A percentile compares a stretch with the other conserved stretches of the same genome.
phyloP scores from a whole-genome alignment of 1,140 invertebrate genomes.

The Hycleus phaleratus region DNA sequence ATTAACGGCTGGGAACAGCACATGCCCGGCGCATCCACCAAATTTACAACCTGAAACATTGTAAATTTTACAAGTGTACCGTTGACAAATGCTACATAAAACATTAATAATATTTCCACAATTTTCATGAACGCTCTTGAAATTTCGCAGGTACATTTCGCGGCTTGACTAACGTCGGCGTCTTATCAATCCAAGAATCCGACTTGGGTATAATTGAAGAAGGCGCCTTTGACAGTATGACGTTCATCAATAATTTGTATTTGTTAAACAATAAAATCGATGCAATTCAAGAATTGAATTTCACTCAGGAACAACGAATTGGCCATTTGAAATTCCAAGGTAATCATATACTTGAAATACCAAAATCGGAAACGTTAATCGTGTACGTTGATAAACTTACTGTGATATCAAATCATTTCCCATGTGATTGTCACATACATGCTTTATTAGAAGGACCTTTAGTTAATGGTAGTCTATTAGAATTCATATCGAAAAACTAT shows the following conservation, averaged over 20 bases:
- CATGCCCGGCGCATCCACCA: too few relatives aligned
- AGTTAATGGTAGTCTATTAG: conserved; percentile 52
- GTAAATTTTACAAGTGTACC: too few relatives aligned
- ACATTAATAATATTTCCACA: too few relatives aligned
- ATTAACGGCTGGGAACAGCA: too few relatives aligned
- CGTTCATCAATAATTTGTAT: conserved; percentile 59
- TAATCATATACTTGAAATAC: conserved; percentile 71
- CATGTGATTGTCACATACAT: conserved; percentile 74
- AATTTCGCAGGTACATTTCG: conserved; percentile 51
- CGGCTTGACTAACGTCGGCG: conserved; percentile 63
- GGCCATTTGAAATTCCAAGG: conserved; percentile 62
- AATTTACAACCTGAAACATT: too few relatives aligned
- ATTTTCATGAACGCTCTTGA: too few relatives aligned
- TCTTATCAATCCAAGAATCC: conserved; percentile 67
- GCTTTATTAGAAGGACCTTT: conserved; percentile 65
- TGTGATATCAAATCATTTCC: conserved; percentile 69
- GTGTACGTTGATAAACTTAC: conserved; percentile 58
- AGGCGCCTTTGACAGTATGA: conserved; percentile 63
- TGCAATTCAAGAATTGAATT: conserved; percentile 60
- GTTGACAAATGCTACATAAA: too few relatives aligned
- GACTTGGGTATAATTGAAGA: conserved; percentile 65
- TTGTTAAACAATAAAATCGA: conserved; percentile 79
- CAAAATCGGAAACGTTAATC: conserved; percentile 55
- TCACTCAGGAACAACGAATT: conserved; percentile 59
- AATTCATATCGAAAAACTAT: conserved; percentile 68